Conservation (phyloP, 64 coral and sea anemone species). For the Montipora foliosa region DNA sequence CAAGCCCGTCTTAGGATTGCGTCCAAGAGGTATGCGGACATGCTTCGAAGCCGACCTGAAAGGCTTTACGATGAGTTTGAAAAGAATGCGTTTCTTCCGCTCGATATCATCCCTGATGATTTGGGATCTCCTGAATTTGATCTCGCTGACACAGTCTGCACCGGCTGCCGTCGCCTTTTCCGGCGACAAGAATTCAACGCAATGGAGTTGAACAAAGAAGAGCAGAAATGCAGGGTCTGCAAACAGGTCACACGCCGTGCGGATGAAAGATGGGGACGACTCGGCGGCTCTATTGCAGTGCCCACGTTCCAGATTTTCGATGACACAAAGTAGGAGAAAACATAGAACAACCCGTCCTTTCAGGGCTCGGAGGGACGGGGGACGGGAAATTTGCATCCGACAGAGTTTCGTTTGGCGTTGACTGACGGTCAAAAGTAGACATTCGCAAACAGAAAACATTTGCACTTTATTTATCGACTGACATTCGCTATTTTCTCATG, state of each 20-base stretch:
- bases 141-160: not conserved
- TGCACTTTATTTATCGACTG: too few relatives aligned
- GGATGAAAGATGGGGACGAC: not conserved
- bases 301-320: too few relatives aligned
- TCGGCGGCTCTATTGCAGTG: too few relatives aligned
- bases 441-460: too few relatives aligned
- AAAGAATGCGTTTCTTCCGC: slow-evolving; percentile 47
- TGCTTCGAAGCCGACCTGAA: slow-evolving; percentile 54
- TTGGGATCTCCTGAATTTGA: not conserved
- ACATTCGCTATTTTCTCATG: too few relatives aligned
- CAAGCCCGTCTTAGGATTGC: slow-evolving; percentile 48
- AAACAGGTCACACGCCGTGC: not conserved
- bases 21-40: slow-evolving; percentile 66
- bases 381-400: too few relatives aligned
- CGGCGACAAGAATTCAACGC: not conserved
- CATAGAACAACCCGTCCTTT: too few relatives aligned
- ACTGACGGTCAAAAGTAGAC: too few relatives aligned
- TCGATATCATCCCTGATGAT: slow-evolving; percentile 45
- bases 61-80: slow-evolving; percentile 74
- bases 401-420: too few relatives aligned
- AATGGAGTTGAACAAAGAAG: not conserved
- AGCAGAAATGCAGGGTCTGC: not conserved
- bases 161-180: not conserved
- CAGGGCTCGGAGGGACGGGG: too few relatives aligned
- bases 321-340: too few relatives aligned